A percentile compares a stretch with the other conserved stretches of the same genome.
phyloP scores from a whole-genome alignment of 2,888 invertebrate species.

The Rhaphigaster nebulosa region DNA sequence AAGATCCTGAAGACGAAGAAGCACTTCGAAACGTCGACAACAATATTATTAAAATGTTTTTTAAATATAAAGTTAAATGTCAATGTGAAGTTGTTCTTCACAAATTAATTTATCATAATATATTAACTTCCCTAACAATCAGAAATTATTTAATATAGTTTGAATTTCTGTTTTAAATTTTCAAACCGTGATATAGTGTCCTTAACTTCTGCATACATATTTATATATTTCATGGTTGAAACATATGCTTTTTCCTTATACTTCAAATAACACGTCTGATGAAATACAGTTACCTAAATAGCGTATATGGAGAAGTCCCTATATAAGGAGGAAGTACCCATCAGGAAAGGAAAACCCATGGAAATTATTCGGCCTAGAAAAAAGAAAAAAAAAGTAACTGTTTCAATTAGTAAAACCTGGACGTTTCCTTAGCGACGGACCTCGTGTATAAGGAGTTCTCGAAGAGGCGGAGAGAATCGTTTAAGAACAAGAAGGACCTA shows the following conservation, averaged over 20 bases:
- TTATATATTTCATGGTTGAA: too few species aligned
- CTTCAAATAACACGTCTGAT: background rate
- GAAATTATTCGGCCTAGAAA: background rate
- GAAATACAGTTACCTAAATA: background rate
- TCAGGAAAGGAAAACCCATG: background rate
- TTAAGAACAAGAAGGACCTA: background rate
- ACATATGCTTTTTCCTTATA: background rate
- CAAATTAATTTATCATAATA: too few species aligned
- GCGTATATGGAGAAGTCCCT: background rate
- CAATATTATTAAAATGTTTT: too few species aligned
- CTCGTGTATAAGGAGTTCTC: background rate
- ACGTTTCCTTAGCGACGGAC: conserved; percentile 4
- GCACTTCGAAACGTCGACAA: too few species aligned
- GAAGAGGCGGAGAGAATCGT: background rate
- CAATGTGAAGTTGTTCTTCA: too few species aligned
- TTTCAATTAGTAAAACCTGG: background rate
- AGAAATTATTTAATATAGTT: too few species aligned
- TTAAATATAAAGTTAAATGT: too few species aligned
- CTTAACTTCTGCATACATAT: too few species aligned
- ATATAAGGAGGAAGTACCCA: background rate
- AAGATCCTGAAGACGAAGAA: too few species aligned
- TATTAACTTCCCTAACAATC: too few species aligned
- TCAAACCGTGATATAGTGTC: too few species aligned
- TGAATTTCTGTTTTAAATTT: too few species aligned
- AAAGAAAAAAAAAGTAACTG: background rate